Evolutionary conservation across 2,888 invertebrate species (phyloP).

Genomic region (Choreutis nemorana): DNA sequence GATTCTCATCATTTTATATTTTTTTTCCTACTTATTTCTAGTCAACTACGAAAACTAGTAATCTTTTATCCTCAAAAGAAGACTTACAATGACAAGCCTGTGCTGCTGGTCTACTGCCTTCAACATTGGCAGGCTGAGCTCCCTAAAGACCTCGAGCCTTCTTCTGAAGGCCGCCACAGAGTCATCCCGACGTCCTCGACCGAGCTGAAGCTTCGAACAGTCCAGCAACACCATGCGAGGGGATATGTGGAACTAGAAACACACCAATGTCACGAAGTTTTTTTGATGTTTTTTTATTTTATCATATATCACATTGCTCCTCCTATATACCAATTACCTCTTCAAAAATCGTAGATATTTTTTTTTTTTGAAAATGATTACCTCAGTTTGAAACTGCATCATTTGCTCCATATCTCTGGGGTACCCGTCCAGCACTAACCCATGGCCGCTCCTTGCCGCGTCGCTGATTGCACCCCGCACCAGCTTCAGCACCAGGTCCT

Average conservation of each 20-base stretch:
- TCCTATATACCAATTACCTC: too few relatives aligned
- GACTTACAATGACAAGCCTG: conserved; percentile 83
- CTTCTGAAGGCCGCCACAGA: conserved; percentile 85
- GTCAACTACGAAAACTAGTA: too few relatives aligned
- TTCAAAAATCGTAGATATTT: too few relatives aligned
- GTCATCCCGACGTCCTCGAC: conserved; percentile 85
- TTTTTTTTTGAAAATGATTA: too few relatives aligned
- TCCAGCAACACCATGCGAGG: conserved; percentile 87
- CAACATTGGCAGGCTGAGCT: conserved; percentile 88
- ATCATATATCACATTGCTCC: too few relatives aligned
- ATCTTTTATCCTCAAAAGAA: background rate
- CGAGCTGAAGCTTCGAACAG: conserved; percentile 89
- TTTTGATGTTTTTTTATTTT: too few relatives aligned
- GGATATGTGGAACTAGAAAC: conserved; percentile 74
- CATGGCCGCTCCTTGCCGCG: conserved; percentile 67
- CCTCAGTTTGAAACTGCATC: conserved; percentile 88
- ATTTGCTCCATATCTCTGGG: conserved; percentile 92
- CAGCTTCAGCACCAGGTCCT: conserved; percentile 79
- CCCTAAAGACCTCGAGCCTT: conserved; percentile 85
- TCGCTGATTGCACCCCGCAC: conserved; percentile 74
- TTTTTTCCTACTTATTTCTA: background rate
- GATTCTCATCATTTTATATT: too few relatives aligned
- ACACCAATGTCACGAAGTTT: too few relatives aligned
- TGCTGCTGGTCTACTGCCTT: conserved; percentile 83
- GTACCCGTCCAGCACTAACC: conserved; percentile 93